phyloP scores from a whole-genome alignment of 2,888 invertebrate species.

The Hypolimnas misippus region DNA sequence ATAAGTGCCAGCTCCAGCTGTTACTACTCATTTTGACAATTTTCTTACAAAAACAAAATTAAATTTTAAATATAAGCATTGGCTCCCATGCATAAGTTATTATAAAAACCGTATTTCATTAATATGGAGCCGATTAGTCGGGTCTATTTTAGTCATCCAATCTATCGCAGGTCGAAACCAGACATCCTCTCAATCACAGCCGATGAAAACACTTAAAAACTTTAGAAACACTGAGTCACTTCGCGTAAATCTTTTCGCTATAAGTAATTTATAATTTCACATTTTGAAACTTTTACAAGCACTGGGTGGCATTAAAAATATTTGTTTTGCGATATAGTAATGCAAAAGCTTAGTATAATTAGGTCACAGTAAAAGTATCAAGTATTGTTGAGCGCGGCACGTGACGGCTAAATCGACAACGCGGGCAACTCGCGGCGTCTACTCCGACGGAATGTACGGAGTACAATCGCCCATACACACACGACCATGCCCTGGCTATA shows the following conservation, averaged over 20 bases:
- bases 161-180: slow-evolving; percentile 51
- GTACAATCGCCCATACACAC: slow-evolving; percentile 33
- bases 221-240: slow-evolving; percentile 72
- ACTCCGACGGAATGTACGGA: slow-evolving; percentile 63
- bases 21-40: slow-evolving; percentile 61
- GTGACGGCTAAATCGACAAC: slow-evolving; percentile 50
- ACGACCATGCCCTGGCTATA: slow-evolving; percentile 41
- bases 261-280: slow-evolving; percentile 36
- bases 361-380: slow-evolving; percentile 56
- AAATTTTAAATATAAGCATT: slow-evolving; percentile 28
- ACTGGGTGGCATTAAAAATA: slow-evolving; percentile 13
- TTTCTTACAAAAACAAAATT: slow-evolving; percentile 49
- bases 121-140: slow-evolving; percentile 50
- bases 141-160: slow-evolving; percentile 60
- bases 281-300: slow-evolving; percentile 36
- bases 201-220: slow-evolving; percentile 65
- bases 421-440: slow-evolving; percentile 61
- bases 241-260: slow-evolving; percentile 56
- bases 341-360: slow-evolving; percentile 42
- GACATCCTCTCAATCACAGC: slow-evolving; percentile 67
- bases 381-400: slow-evolving; percentile 52
- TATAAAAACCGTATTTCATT: slow-evolving; percentile 50
- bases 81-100: slow-evolving; percentile 27
- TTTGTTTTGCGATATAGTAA: slow-evolving; percentile 23
- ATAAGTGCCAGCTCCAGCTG: slow-evolving; percentile 52